A percentile compares a stretch with the other conserved stretches of the same genome.
These are phyloP conservation scores for Coenobita brevimanus DNA, from an alignment of 1,140 invertebrate genomes.

Conservation along the genomic window DNA sequence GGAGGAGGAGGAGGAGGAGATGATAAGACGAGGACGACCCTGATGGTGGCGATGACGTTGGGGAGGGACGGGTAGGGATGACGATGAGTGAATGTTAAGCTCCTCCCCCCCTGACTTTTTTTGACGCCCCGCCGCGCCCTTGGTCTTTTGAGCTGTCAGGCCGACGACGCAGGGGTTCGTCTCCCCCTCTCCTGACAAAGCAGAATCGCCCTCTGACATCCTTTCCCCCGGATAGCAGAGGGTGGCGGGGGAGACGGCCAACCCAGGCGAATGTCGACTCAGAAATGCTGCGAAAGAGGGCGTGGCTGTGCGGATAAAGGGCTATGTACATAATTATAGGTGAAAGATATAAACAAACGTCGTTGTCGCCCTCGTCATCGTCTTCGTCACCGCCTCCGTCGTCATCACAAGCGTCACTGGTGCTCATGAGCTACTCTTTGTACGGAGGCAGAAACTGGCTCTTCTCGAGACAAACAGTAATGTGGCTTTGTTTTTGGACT, in stretches of 20 bases:
- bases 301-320: no score
- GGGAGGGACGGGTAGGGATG: constrained; percentile 18
- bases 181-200: no score
- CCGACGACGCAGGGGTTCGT: no score
- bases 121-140: constrained; percentile 23
- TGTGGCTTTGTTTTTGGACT: constrained; percentile 57
- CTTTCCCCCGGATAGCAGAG: no score
- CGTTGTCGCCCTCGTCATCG: no score
- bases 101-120: constrained; percentile 15
- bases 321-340: no score
- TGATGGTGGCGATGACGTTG: constrained; percentile 50
- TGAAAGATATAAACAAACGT: no score
- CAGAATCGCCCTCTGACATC: no score
- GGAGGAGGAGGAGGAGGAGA: constrained; percentile 56
- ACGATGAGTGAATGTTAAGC: constrained; percentile 10
- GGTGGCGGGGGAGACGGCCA: no score
- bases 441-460: constrained; percentile 64
- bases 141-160: background rate
- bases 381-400: constrained; percentile 24
- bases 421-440: constrained; percentile 65
- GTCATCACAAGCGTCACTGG: constrained; percentile 56
- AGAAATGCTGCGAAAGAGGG: no score
- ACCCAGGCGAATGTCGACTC: no score
- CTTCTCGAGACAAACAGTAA: constrained; percentile 54
- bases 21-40: constrained; percentile 44